Evolutionary conservation across 1,140 invertebrate species (phyloP).

Genomic region (Diploscapter pachys): DNA sequence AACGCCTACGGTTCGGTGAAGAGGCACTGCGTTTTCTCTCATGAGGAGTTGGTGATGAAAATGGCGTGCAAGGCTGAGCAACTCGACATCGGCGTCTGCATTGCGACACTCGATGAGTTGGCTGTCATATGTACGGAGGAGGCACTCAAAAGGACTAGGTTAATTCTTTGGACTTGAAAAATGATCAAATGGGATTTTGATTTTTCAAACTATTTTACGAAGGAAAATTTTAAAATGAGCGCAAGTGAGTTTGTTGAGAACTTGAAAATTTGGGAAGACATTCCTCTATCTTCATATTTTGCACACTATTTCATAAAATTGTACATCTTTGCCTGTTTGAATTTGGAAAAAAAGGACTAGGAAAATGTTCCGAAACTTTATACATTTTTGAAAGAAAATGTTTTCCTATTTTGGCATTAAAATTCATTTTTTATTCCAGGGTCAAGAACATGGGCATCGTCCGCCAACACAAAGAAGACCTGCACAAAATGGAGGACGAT

Average conservation of each 20-base stretch:
- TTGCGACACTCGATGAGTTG: slow-evolving; percentile 86
- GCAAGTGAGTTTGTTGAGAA: no score
- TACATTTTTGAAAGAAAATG: no score
- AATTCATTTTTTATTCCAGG: slow-evolving; percentile 48
- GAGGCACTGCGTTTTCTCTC: slow-evolving; percentile 95
- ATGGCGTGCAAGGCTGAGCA: slow-evolving; percentile 85
- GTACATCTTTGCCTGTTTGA: no score
- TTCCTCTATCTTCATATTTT: background rate
- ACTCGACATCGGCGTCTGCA: slow-evolving; percentile 79
- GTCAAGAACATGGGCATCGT: slow-evolving; percentile 46
- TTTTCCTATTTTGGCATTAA: slow-evolving; percentile 17
- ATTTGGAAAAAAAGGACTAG: no score
- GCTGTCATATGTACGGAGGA: slow-evolving; percentile 47
- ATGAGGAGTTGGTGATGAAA: slow-evolving; percentile 96
- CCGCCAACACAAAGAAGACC: slow-evolving; percentile 81
- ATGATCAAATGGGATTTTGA: background rate
- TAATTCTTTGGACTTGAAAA: no score
- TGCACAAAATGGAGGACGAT: slow-evolving; percentile 92
- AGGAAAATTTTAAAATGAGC: slow-evolving; percentile 69
- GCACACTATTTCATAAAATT: no score
- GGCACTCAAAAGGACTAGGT: no score
- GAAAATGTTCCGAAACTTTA: no score
- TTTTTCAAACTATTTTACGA: background rate
- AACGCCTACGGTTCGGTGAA: slow-evolving; percentile 86
- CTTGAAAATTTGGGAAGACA: slow-evolving; percentile 57